A percentile compares a stretch with the other conserved stretches of the same genome.
phyloP scores from a whole-genome alignment of 1,140 invertebrate species.

The Meloidogyne chitwoodi region DNA sequence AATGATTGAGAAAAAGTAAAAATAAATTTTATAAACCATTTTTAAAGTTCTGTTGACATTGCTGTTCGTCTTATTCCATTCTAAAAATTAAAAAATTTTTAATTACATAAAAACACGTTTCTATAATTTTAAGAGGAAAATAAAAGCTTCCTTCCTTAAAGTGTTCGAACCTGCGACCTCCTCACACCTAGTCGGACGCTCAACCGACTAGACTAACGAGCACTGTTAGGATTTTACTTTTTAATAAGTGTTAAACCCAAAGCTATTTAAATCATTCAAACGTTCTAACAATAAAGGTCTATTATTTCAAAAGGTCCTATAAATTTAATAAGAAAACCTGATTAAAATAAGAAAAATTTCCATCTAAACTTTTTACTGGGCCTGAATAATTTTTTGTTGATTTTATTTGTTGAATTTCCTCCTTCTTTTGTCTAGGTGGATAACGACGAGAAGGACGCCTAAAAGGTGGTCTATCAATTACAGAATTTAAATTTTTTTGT shows the following conservation, averaged over 20 bases:
- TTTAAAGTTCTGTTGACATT: background rate
- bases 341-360: background rate
- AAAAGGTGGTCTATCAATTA: slow-evolving; percentile 69
- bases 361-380: background rate
- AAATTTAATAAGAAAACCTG: background rate
- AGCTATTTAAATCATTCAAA: no score
- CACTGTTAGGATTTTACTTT: no score
- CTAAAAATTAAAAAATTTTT: background rate
- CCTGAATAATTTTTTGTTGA: background rate
- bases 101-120: no score
- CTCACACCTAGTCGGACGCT: no score
- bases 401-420: background rate
- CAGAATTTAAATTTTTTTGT: slow-evolving; percentile 9
- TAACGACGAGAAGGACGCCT: slow-evolving; percentile 90
- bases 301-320: no score
- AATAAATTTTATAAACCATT: background rate
- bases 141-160: no score
- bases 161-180: no score
- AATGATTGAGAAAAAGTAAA: background rate
- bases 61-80: background rate
- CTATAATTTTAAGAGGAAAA: no score
- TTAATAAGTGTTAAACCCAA: no score
- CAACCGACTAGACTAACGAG: no score
- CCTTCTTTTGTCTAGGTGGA: slow-evolving; percentile 71
- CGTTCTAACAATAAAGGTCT: no score